These are phyloP conservation scores for Prosopocoilus inquinatus DNA, from an alignment of 2,888 invertebrate genomes.

Conservation along the genomic window DNA sequence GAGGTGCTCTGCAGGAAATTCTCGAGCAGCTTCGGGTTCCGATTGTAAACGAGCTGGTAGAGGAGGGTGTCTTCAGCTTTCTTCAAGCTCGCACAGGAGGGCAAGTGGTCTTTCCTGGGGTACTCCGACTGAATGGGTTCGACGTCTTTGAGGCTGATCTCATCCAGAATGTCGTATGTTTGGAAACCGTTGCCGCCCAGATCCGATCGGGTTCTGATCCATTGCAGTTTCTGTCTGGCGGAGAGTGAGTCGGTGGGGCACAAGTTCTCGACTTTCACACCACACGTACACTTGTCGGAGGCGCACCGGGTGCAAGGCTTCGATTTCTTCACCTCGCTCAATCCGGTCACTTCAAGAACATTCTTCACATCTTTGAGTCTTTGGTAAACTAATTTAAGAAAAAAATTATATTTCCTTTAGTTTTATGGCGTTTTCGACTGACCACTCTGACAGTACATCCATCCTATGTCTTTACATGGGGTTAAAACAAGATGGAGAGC, in stretches of 20 bases:
- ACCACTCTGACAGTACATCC: too few species aligned
- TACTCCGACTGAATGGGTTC: conserved; percentile 34
- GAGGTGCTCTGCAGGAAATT: conserved; percentile 15
- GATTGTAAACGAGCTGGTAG: conserved; percentile 23
- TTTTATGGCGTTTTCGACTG: too few species aligned
- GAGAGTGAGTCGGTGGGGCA: not conserved
- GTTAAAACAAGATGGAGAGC: too few species aligned
- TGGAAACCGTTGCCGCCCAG: conserved; percentile 14
- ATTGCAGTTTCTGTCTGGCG: conserved; percentile 4
- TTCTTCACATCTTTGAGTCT: not conserved
- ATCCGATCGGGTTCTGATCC: conserved; percentile 14
- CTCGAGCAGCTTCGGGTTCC: conserved; percentile 20
- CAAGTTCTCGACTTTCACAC: conserved; percentile 13
- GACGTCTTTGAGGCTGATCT: conserved; percentile 25
- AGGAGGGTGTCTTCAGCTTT: conserved; percentile 19
- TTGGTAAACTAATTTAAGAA: not conserved
- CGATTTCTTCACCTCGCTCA: not conserved
- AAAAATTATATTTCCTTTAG: too few species aligned
- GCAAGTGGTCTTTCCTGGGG: conserved; percentile 28
- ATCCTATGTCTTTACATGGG: too few species aligned
- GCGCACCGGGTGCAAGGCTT: conserved; percentile 4
- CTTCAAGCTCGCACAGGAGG: conserved; percentile 11
- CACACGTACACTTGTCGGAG: conserved; percentile 13
- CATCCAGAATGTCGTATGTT: conserved; percentile 29
- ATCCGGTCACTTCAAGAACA: not conserved